Evolutionary conservation across 2,888 invertebrate species (phyloP).

Genomic region (Apocheima hispidaria): DNA sequence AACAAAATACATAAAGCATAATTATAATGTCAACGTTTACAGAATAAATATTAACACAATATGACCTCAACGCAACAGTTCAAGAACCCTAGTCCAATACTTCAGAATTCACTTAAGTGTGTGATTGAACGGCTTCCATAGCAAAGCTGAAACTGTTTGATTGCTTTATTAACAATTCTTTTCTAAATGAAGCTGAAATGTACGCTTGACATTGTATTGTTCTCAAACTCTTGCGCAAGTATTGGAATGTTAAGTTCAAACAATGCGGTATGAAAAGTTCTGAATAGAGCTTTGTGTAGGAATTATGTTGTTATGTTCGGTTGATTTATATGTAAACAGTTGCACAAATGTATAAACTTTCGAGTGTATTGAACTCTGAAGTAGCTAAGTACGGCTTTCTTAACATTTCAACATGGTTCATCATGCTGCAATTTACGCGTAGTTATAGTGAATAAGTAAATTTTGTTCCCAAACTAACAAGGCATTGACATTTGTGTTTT

Average conservation of each 20-base stretch:
- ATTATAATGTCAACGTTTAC: conserved; percentile 49
- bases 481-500: conserved; percentile 2
- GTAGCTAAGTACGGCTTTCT: conserved; percentile 15
- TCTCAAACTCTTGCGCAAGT: conserved; percentile 54
- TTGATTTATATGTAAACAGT: conserved; percentile 53
- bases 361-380: conserved; percentile 30
- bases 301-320: conserved; percentile 43
- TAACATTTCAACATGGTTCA: conserved; percentile 15
- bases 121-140: conserved; percentile 40
- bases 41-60: conserved; percentile 43
- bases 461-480: conserved; percentile 1
- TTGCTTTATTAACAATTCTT: conserved; percentile 55
- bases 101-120: conserved; percentile 16
- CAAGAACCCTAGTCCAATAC: conserved; percentile 47
- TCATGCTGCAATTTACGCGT: no score
- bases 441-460: neutral
- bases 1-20: conserved; percentile 56
- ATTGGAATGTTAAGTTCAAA: conserved; percentile 69
- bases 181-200: conserved; percentile 57
- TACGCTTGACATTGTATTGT: conserved; percentile 54
- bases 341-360: conserved; percentile 36
- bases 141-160: conserved; percentile 57
- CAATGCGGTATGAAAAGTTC: conserved; percentile 58
- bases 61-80: conserved; percentile 50
- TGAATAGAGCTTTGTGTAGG: conserved; percentile 50